A percentile compares a stretch with the other conserved stretches of the same genome.
These are phyloP conservation scores for Alloscopus bannaensis DNA, from an alignment of 2,888 invertebrate genomes.

Conservation along the genomic window DNA sequence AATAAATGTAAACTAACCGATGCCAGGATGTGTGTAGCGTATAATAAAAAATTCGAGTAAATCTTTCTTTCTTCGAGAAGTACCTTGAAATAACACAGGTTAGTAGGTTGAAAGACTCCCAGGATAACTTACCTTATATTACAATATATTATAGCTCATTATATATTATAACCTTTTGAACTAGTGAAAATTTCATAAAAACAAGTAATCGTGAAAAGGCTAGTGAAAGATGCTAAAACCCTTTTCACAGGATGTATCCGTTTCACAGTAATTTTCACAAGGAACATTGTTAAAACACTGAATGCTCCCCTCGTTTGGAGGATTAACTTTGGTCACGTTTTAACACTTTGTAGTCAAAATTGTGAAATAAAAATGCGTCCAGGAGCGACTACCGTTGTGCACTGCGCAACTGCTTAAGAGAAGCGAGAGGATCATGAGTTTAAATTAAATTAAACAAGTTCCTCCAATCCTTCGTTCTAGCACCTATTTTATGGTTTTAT, in stretches of 20 bases:
- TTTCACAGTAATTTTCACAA: neutral
- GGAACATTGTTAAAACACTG: neutral
- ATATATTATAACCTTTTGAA: neutral
- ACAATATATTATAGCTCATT: neutral
- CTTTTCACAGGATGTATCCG: too few species aligned
- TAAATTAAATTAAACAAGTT: conserved; percentile 24
- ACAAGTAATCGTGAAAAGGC: neutral
- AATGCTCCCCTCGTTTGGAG: neutral
- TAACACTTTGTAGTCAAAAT: conserved; percentile 28
- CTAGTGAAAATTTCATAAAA: neutral
- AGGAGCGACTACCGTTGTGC: too few species aligned
- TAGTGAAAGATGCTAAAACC: neutral
- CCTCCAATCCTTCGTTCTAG: too few species aligned
- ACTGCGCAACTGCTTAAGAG: neutral
- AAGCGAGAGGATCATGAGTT: too few species aligned
- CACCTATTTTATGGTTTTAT: conserved; percentile 16
- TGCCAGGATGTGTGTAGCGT: too few species aligned
- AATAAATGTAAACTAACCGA: neutral
- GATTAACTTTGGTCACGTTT: conserved; percentile 39
- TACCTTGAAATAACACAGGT: too few species aligned
- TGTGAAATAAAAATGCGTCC: conserved; percentile 11
- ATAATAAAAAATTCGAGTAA: too few species aligned
- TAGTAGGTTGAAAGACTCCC: too few species aligned
- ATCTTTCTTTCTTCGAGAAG: too few species aligned
- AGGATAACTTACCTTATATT: too few species aligned